Evolutionary conservation across 1,140 invertebrate genomes (phyloP).

Genomic region (Bombus terrestris): DNA sequence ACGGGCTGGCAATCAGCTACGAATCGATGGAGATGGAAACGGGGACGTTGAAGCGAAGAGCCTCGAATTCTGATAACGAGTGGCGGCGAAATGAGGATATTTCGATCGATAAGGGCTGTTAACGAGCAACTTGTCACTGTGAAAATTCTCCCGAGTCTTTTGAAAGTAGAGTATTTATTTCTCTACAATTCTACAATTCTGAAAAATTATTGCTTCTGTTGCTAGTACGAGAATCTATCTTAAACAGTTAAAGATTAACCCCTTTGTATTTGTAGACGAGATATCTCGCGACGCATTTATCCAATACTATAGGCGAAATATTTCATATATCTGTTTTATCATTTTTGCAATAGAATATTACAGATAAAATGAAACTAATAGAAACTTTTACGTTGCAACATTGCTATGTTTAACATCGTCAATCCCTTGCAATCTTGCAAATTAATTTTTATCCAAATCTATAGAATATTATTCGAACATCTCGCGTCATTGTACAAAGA

Average conservation of each 20-base stretch:
- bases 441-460: too few relatives aligned
- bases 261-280: background rate
- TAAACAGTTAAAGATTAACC: background rate
- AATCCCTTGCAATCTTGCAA: too few relatives aligned
- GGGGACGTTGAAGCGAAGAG: background rate
- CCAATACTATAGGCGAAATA: background rate
- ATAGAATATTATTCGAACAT: too few relatives aligned
- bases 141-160: background rate
- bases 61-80: background rate
- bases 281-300: background rate
- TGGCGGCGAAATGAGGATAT: background rate
- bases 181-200: background rate
- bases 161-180: background rate
- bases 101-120: background rate
- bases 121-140: background rate
- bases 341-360: too few relatives aligned
- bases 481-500: too few relatives aligned
- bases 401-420: too few relatives aligned
- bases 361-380: too few relatives aligned
- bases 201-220: background rate
- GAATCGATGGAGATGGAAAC: conserved; percentile 9
- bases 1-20: conserved; percentile 34
- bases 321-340: too few relatives aligned
- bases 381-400: too few relatives aligned
- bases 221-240: background rate